Evolutionary conservation across 2,113 vertebrate species (phyloP), one percentile per base, ranked within the genome.

Genomic region (Anseranas semipalmata): DNA sequence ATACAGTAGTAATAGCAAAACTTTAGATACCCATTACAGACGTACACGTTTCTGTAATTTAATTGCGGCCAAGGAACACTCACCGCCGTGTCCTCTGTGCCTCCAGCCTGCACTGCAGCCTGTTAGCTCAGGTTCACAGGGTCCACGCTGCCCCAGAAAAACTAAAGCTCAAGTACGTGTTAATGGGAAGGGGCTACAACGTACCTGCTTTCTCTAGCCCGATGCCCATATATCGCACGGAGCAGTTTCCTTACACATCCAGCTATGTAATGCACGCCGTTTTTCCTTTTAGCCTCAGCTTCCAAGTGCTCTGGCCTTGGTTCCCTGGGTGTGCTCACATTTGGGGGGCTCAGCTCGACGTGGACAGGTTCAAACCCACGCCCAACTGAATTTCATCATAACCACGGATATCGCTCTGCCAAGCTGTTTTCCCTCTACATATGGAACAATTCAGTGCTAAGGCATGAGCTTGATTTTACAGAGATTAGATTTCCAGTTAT

Each of bases 401-500:
- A 2, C 43, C 56, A 10, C 0, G 32, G 89, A 21, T 12, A 53
- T 43, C 2, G 6, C 59, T 58, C 91, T 76, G 83, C 48, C 86
- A 80, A 58, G 89, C 33, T 73, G 9, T 9, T 89, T 50, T 53
- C 53, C 50, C 30, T 81, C 65, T 70, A 18, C 0, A 2, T 18
- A 7, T 15, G 56, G 78, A 78, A 81, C 48, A 81, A 92, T 35
- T 71, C 87, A 50, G 27, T 27, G 35, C 84, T 67, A 15, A 71
- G 10, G n/a, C 91, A 58, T 1, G 1, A 79, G 48, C 85, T 85
- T 0, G 0, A 39, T 76, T 86, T 50, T 8, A 58, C 59, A 71
- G 83, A 77, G 65, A 76, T 92, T 46, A 41, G 32, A 89, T 87
- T 82, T 68, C 56, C 81, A 66, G 67, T 84, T 84, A 22, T 66